A percentile compares a stretch with the other conserved stretches of the same genome.
phyloP scores from a whole-genome alignment of 2,113 vertebrate species.

The Sturnus vulgaris region DNA sequence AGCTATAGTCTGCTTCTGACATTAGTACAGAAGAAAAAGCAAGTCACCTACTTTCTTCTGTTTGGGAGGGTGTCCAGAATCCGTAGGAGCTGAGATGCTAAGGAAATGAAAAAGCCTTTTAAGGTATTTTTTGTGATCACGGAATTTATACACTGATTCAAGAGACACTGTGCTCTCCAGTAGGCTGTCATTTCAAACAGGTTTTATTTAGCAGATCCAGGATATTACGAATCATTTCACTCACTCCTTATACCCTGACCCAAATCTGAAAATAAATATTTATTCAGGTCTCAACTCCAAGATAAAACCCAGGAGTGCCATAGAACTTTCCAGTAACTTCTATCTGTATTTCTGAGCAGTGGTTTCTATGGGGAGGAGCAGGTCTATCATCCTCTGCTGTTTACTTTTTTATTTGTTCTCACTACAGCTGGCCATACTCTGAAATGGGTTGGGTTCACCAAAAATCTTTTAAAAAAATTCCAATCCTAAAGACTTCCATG shows the following conservation, averaged over 20 bases:
- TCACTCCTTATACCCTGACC: neutral
- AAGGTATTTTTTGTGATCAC: neutral
- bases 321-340: neutral
- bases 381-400: neutral
- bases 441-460: neutral
- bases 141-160: neutral
- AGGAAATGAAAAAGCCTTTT: neutral
- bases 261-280: neutral
- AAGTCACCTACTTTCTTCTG: neutral
- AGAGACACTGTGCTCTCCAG: neutral
- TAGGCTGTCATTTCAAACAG: neutral
- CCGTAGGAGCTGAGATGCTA: neutral
- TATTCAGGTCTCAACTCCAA: neutral
- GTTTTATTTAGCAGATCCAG: neutral
- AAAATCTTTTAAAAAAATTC: neutral
- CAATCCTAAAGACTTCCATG: neutral
- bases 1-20: neutral
- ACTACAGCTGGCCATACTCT: neutral
- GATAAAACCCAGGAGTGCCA: neutral
- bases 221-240: neutral
- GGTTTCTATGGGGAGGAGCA: neutral
- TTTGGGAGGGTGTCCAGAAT: neutral
- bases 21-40: neutral
- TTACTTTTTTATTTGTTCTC: neutral
- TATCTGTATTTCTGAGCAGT: neutral